phyloP scores from a whole-genome alignment of 2,888 invertebrate species.

The Pyrgus malvae region DNA sequence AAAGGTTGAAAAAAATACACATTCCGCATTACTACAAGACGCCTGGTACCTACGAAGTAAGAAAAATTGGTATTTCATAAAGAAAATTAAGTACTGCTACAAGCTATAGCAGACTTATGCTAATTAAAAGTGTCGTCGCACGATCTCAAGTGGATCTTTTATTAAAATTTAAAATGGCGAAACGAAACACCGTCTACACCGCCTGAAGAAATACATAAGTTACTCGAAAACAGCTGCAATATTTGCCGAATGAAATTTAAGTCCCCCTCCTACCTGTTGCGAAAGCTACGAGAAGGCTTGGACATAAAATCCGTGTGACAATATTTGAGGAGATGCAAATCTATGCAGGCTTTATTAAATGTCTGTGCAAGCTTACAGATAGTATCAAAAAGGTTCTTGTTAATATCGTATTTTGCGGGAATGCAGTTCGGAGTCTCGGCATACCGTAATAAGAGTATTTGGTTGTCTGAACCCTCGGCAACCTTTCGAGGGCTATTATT shows the following conservation, averaged over 20 bases:
- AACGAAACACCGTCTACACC: not conserved
- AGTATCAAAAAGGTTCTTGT: constrained; percentile 19
- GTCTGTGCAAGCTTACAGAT: constrained; percentile 27
- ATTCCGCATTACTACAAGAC: constrained; percentile 50
- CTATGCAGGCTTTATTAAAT: constrained; percentile 34
- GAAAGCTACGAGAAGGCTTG: constrained; percentile 17
- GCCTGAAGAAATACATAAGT: constrained; percentile 12
- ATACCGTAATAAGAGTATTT: constrained; percentile 31
- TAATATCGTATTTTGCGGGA: constrained; percentile 27
- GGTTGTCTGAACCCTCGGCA: constrained; percentile 33
- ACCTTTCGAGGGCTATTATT: constrained; percentile 44
- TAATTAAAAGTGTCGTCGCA: too few species aligned
- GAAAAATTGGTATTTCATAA: constrained; percentile 57
- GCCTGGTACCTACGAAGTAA: constrained; percentile 40
- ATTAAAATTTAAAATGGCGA: constrained; percentile 26
- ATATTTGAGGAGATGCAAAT: constrained; percentile 38
- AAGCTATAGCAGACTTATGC: constrained; percentile 30
- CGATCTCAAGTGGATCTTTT: constrained; percentile 24
- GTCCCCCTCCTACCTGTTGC: constrained; percentile 36
- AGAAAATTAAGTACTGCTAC: constrained; percentile 48
- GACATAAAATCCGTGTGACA: constrained; percentile 31
- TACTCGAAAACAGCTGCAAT: constrained; percentile 19
- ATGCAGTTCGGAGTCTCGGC: constrained; percentile 28
- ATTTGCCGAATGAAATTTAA: constrained; percentile 25
- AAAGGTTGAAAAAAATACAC: too few species aligned